Base-by-base conservation (phyloP, 2,888 invertebrate species). In the Proisotoma minuta region DNA sequence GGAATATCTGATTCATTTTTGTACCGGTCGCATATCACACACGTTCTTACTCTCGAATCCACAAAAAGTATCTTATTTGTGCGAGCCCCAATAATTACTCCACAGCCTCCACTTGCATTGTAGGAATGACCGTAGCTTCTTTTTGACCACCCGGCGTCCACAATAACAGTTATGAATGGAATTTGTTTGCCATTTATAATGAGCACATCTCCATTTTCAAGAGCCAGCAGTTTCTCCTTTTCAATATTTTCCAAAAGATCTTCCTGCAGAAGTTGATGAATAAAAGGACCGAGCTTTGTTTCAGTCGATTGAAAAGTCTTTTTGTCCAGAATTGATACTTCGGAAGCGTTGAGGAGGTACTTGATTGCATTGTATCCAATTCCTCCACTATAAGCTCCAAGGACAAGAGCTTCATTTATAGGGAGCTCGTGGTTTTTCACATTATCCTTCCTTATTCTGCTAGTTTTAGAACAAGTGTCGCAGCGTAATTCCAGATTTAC, bases 91-190 rank as follows among this genome's bases (percentile, higher is more conserved):
- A 65, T 54, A 27, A 61, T 61, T 1, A 47, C 59, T 1, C 48
- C 65, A 15, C 10, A 24, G 2, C 65, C 65, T 8, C 18, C 52
- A 5, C 43, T 59, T 1, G 65, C 47, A 48, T 60, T 43, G 40
- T 53, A 64, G 1, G 8, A 2, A 27, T 64, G 64, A 5, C 64
- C 60, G 23, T 60, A 64, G 0, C 47, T 34, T 40, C 64, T 20
- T 27, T 64, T 60, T 2, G 49, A 4, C 64, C 64, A 64, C 1
- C 54, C 53, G 12, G 57, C 64, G 27, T 64, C 64, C 8, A 60
- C 60, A 0, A 49, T 57, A 2, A 63, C 60, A 18, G 51, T 57
- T 5, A 63, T 63, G 15, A 49, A 56, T 40, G 60, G 56, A 26
- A 57, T 10, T 28, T 57, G 24, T 2, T 29, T 15, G 1, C 51